Evolutionary conservation across 2,113 vertebrate genomes (phyloP).

Genomic region (Protomyctophum bolini): DNA sequence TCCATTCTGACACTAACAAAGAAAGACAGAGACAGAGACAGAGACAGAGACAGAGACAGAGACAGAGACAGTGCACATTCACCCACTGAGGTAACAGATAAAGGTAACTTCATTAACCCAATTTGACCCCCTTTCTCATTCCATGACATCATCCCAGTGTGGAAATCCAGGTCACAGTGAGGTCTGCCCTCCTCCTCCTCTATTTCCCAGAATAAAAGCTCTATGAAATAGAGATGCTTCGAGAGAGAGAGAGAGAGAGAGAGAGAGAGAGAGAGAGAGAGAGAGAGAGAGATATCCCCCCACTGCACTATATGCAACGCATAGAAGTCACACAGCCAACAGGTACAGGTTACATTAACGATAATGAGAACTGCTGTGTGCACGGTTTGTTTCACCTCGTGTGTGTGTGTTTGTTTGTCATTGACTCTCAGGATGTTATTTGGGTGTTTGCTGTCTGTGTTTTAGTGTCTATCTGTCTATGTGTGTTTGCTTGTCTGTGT

Average conservation of each 20-base stretch:
- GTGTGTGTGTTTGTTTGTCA: not conserved
- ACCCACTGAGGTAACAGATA: conserved; percentile 7
- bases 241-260: not conserved
- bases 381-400: no score
- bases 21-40: conserved; percentile 7
- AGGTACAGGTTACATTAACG: no score
- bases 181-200: not conserved
- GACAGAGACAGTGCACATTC: conserved; percentile 2
- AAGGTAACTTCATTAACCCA: conserved; percentile 17
- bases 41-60: conserved; percentile 6
- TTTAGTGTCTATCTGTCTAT: conserved; percentile 9
- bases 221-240: conserved; percentile 9
- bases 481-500: conserved; percentile 2
- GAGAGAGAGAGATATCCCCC: not conserved
- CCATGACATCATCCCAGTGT: conserved; percentile 43
- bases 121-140: conserved; percentile 40
- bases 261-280: not conserved
- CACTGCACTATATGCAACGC: not conserved
- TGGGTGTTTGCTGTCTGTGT: not conserved
- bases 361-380: no score
- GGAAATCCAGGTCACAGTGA: not conserved
- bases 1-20: no score
- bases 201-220: conserved; percentile 16
- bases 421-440: not conserved
- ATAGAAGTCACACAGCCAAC: no score